These are phyloP conservation scores for Cantharis rustica DNA, from an alignment of 2,888 invertebrate genomes.

Conservation along the genomic window DNA sequence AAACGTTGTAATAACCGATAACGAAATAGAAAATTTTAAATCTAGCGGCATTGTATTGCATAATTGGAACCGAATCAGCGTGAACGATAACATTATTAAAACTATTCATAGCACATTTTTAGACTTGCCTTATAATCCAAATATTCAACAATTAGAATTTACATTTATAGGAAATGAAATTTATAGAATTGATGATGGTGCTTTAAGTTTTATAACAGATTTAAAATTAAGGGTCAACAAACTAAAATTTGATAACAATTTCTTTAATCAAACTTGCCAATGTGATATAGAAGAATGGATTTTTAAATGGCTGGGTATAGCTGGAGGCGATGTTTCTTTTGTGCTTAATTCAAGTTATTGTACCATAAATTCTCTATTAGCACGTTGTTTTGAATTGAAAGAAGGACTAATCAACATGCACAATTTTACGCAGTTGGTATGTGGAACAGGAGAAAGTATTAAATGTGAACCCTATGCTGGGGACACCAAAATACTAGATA, in stretches of 20 bases:
- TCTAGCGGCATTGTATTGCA: conserved; percentile 66
- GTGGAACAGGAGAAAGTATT: conserved; percentile 61
- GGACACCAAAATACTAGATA: conserved; percentile 50
- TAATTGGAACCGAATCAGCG: conserved; percentile 67
- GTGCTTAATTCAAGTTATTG: conserved; percentile 67
- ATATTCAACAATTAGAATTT: conserved; percentile 51
- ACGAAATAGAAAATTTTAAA: conserved; percentile 64
- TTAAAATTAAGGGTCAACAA: conserved; percentile 57
- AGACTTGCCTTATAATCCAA: conserved; percentile 45
- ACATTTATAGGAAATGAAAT: conserved; percentile 64
- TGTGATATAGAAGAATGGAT: conserved; percentile 68
- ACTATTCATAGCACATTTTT: conserved; percentile 58
- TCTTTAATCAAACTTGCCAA: conserved; percentile 66
- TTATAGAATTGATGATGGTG: conserved; percentile 58
- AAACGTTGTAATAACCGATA: conserved; percentile 63
- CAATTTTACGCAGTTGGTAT: conserved; percentile 67
- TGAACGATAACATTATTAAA: conserved; percentile 70
- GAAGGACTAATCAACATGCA: conserved; percentile 66
- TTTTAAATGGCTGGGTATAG: conserved; percentile 56
- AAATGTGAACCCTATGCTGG: conserved; percentile 63
- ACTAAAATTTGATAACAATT: conserved; percentile 63
- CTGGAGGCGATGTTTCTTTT: conserved; percentile 50
- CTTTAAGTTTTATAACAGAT: conserved; percentile 65
- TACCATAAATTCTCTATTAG: conserved; percentile 62
- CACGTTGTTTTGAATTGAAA: conserved; percentile 68